Evolutionary conservation across 2,113 vertebrate species (phyloP), one percentile per base, ranked within the genome.

Genomic region (Pelmatolapia mariae): DNA sequence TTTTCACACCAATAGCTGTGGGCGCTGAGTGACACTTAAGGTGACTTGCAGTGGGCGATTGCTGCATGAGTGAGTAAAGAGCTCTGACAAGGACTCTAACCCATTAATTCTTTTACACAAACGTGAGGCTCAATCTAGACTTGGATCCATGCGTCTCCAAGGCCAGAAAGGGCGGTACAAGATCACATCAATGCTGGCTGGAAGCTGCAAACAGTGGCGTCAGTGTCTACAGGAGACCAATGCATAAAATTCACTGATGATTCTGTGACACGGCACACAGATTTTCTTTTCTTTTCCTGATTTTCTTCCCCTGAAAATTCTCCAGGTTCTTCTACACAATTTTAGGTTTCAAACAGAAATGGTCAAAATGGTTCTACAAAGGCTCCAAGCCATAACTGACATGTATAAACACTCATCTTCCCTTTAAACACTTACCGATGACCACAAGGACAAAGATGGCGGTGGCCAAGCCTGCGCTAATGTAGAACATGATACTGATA

Each of bases 401-500:
- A 36, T 43, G 57, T 26, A 24, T 47, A 33, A 66, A 40, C 5
- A 80, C 3, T 57, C 59, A 79, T 22, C 57, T 31, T 45, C 24
- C 24, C 9, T 50, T 24, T 13, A 7, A 53, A 59, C 22, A 90
- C 98, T 97, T 97, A 99, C 99, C 97, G 5, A 98, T 90, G 89
- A 98, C 11, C 5, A 99, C 98, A 8, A 99, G 96, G 94, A 98
- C 83, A 84, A 99, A 98, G 43, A 99, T 96, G 79, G 96, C 7
- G 19, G 97, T 98, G 86, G 99, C 97, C 54, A 98, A 94, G 1
- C 96, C 97, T 7, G 97, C 98, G 8, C 96, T 97, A 68, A 98
- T 97, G 94, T 97, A 99, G 95, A 99, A 99, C 98, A 99, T 99
- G 93, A 97, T 81, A 85, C 97, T 96, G 94, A 99, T 98, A 92